Evolutionary conservation across 2,797 vertebrate species (phyloP).

Genomic region (Sebastes itinus): DNA sequence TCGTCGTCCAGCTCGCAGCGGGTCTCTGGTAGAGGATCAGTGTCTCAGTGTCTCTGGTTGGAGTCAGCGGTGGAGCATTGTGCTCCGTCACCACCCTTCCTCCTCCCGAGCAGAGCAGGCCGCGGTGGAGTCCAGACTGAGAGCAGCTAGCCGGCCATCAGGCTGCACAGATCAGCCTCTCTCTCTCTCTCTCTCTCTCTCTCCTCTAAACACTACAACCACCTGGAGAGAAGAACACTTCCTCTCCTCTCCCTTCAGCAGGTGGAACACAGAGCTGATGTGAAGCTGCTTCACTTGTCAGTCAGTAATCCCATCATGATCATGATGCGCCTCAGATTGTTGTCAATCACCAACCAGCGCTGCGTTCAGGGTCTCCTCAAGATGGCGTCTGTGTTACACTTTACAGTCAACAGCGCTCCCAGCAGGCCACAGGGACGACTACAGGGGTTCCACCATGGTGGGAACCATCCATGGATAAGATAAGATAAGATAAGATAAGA

Average conservation of each 20-base stretch:
- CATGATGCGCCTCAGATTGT: conserved; percentile 72
- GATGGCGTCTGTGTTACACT: conserved; percentile 73
- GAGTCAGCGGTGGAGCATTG: conserved; percentile 79
- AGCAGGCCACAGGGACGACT: conserved; percentile 18
- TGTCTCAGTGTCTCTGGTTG: too few species aligned
- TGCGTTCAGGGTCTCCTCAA: conserved; percentile 77
- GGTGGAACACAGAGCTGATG: background rate
- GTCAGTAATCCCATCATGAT: conserved; percentile 73
- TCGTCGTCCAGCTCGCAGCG: conserved; percentile 58
- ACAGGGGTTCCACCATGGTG: conserved; percentile 17
- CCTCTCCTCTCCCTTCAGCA: conserved; percentile 1
- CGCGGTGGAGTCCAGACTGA: conserved; percentile 66
- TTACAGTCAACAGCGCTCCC: conserved; percentile 54
- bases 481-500: too few species aligned
- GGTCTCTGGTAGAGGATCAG: conserved; percentile 13
- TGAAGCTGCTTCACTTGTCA: conserved; percentile 40
- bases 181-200: conserved; percentile 6
- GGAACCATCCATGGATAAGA: too few species aligned
- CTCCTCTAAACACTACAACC: background rate
- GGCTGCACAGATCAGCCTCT: conserved; percentile 44
- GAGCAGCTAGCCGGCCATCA: conserved; percentile 77
- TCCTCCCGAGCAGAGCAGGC: conserved; percentile 78
- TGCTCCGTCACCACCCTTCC: conserved; percentile 83
- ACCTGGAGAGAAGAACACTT: background rate
- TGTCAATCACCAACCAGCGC: conserved; percentile 64